These are phyloP conservation scores for Rhopalosiphum maidis DNA, from an alignment of 1,140 invertebrate genomes.

Conservation along the genomic window DNA sequence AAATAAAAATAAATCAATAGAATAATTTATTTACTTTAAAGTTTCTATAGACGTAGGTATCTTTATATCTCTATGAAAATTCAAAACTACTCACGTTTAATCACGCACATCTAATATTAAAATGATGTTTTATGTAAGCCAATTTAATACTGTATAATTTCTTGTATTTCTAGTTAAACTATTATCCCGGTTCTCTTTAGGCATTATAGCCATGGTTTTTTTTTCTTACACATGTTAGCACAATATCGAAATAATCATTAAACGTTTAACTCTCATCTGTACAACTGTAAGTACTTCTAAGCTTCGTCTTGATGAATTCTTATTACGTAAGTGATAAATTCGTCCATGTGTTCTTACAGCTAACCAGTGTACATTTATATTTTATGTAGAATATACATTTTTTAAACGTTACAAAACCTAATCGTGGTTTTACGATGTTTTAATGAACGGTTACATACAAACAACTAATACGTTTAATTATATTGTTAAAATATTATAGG, in stretches of 20 bases:
- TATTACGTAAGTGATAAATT: conserved; percentile 3
- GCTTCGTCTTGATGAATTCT: background rate
- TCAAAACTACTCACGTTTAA: background rate
- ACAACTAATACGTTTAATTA: background rate
- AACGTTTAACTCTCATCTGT: background rate
- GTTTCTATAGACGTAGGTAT: background rate
- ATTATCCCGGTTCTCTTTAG: background rate
- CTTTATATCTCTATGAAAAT: background rate
- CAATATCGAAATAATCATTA: background rate
- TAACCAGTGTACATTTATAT: background rate
- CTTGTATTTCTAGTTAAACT: background rate
- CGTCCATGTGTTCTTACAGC: background rate
- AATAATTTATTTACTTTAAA: background rate
- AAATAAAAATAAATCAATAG: background rate
- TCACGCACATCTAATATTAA: background rate
- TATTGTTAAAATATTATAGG: background rate
- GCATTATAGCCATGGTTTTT: background rate
- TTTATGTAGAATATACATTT: background rate
- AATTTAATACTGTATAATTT: background rate
- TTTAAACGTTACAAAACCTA: background rate
- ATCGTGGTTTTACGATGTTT: background rate
- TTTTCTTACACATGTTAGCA: background rate
- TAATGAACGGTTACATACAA: conserved; percentile 6
- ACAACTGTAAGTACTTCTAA: background rate
- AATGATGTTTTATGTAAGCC: background rate